phyloP scores from a whole-genome alignment of 2,113 vertebrate species.

The Rallus limicola region DNA sequence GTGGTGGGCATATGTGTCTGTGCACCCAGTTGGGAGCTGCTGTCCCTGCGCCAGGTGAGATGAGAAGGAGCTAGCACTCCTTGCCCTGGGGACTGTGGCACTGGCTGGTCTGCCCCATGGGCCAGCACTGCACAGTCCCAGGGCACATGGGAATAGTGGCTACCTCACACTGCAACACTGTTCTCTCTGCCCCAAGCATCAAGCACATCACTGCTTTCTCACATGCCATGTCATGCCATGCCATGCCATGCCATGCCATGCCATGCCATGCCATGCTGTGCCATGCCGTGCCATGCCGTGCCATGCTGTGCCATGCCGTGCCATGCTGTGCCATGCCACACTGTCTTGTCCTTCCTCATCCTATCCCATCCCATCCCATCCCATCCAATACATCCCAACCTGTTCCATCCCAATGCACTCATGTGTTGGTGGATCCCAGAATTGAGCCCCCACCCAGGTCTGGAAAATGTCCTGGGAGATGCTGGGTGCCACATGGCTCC shows the following conservation, averaged over 20 bases:
- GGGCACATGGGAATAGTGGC: neutral
- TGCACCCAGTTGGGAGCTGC: neutral
- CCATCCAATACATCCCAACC: neutral
- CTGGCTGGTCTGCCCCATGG: neutral
- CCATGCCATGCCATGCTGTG: too few relatives aligned
- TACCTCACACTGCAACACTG: fast-evolving
- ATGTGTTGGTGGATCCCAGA: neutral
- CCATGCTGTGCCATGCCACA: too few relatives aligned
- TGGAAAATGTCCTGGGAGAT: neutral
- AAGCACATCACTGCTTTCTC: neutral
- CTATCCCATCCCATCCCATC: too few relatives aligned
- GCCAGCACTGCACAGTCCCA: neutral
- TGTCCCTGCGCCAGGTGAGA: neutral
- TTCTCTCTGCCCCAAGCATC: neutral
- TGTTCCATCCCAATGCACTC: neutral
- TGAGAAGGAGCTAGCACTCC: neutral
- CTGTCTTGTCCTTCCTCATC: too few relatives aligned
- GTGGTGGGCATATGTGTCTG: neutral
- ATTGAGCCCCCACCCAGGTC: neutral
- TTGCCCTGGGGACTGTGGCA: fast-evolving
- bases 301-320: too few relatives aligned
- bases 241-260: too few relatives aligned
- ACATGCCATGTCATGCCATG: too few relatives aligned
- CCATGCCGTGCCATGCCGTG: too few relatives aligned
- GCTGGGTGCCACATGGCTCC: neutral